Percentiles rank a stretch among this genome's conserved stretches.
Evolutionary conservation across 2,888 invertebrate genomes (phyloP).

Genomic region (Drosophila flavopinicola): DNA sequence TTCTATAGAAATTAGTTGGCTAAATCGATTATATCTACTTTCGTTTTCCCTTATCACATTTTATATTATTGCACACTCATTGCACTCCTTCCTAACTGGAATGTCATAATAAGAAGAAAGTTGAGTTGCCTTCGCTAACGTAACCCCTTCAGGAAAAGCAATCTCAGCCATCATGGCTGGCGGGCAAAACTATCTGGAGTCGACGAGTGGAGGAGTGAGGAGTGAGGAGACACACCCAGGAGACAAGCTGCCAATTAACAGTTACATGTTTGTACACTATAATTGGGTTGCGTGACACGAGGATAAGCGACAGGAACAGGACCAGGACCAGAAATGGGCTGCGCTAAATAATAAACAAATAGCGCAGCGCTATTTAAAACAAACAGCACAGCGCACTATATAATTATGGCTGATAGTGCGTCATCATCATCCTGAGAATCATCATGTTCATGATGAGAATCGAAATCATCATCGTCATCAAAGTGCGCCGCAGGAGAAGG

Average conservation of each 20-base stretch:
- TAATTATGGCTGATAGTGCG: slow-evolving; percentile 69
- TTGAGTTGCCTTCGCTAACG: slow-evolving; percentile 1
- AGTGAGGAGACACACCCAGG: slow-evolving; percentile 47
- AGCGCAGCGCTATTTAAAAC: slow-evolving; percentile 59
- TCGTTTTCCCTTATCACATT: not conserved
- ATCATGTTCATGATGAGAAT: slow-evolving; percentile 1
- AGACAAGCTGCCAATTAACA: slow-evolving; percentile 78
- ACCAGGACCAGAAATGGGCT: slow-evolving; percentile 14
- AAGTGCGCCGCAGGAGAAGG: slow-evolving; percentile 66
- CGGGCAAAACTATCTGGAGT: slow-evolving; percentile 45
- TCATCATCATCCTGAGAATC: slow-evolving; percentile 60
- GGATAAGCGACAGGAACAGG: slow-evolving; percentile 35
- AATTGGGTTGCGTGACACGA: slow-evolving; percentile 74
- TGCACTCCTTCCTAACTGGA: not conserved
- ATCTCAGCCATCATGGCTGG: slow-evolving; percentile 52
- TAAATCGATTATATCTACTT: not conserved
- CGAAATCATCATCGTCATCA: slow-evolving; percentile 37
- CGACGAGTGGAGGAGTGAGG: not conserved
- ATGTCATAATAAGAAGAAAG: not conserved
- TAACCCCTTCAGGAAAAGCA: slow-evolving; percentile 54
- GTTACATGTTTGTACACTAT: slow-evolving; percentile 75
- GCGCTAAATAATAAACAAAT: slow-evolving; percentile 71
- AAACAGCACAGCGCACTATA: slow-evolving; percentile 54
- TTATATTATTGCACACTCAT: not conserved
- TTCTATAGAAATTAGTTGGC: too few species aligned